Evolutionary conservation across 2,888 invertebrate genomes (phyloP).

Genomic region (Lordiphosa andalusiaca): DNA sequence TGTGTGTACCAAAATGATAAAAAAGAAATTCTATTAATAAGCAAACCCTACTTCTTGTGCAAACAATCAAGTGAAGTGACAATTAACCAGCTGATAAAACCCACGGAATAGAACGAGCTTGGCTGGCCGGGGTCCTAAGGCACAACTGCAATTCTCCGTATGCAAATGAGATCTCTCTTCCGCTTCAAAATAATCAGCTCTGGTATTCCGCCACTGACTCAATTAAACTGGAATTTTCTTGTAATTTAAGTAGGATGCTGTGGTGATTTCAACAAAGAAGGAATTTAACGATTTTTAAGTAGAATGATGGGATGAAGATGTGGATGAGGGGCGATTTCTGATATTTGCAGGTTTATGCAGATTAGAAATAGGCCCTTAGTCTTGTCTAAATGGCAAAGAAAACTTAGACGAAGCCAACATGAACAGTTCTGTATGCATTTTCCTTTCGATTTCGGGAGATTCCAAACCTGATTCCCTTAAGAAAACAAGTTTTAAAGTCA

Average conservation of each 20-base stretch:
- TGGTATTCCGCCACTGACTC: conserved; percentile 3
- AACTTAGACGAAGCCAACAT: too few species aligned
- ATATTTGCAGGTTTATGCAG: too few species aligned
- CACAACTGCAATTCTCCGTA: neutral
- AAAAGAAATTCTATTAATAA: conserved; percentile 35
- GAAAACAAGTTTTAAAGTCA: too few species aligned
- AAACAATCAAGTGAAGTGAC: conserved; percentile 28
- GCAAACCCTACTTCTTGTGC: conserved; percentile 12
- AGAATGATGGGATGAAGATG: too few species aligned
- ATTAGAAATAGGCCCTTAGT: too few species aligned
- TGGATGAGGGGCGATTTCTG: too few species aligned
- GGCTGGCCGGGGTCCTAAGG: neutral
- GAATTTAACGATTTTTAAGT: too few species aligned
- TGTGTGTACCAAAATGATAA: conserved; percentile 14
- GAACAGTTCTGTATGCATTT: too few species aligned
- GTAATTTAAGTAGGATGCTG: conserved; percentile 3
- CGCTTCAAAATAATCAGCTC: neutral
- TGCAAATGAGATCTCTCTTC: conserved; percentile 3
- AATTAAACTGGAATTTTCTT: conserved; percentile 45
- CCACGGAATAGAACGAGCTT: conserved; percentile 31
- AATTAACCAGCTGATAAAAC: neutral
- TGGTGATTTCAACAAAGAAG: too few species aligned
- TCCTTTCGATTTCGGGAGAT: too few species aligned
- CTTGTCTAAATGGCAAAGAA: too few species aligned
- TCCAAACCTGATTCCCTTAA: too few species aligned